These are phyloP conservation scores for Leptodactylus fallax DNA, from an alignment of 2,797 vertebrate species.

Conservation along the genomic window DNA sequence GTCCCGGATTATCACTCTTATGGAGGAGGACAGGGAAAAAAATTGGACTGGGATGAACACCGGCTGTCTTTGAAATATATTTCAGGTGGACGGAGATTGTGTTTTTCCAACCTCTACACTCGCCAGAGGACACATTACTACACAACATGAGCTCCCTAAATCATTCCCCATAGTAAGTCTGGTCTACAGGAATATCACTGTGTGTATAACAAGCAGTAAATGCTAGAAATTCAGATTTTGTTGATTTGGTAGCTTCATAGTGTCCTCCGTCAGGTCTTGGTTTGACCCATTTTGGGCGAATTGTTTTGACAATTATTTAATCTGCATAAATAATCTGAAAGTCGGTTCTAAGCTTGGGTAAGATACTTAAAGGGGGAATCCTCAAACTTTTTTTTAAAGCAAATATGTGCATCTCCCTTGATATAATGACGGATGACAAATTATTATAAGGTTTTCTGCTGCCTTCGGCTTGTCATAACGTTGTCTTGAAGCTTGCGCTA, in stretches of 20 bases:
- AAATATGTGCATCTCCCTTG: background rate
- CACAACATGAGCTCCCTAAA: background rate
- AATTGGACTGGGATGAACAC: background rate
- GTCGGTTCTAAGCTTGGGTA: background rate
- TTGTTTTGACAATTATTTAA: background rate
- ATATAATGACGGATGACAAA: background rate
- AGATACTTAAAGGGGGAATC: background rate
- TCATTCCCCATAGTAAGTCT: slow-evolving; percentile 4
- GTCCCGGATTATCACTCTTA: slow-evolving; percentile 46
- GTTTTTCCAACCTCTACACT: background rate
- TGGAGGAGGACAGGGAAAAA: slow-evolving; percentile 23
- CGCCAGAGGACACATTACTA: background rate
- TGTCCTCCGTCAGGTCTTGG: too few relatives aligned
- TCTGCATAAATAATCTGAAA: background rate
- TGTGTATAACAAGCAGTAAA: background rate
- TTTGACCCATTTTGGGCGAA: background rate
- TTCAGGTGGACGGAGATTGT: slow-evolving; percentile 15
- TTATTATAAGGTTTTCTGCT: background rate
- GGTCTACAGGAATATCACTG: background rate
- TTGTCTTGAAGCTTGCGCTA: background rate
- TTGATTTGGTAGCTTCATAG: too few relatives aligned
- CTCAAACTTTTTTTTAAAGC: background rate
- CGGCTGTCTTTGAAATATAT: background rate
- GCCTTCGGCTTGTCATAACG: background rate
- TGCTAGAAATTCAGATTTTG: too few relatives aligned